These are phyloP conservation scores for Turnix velox DNA, from an alignment of 2,113 vertebrate genomes.

Conservation along the genomic window DNA sequence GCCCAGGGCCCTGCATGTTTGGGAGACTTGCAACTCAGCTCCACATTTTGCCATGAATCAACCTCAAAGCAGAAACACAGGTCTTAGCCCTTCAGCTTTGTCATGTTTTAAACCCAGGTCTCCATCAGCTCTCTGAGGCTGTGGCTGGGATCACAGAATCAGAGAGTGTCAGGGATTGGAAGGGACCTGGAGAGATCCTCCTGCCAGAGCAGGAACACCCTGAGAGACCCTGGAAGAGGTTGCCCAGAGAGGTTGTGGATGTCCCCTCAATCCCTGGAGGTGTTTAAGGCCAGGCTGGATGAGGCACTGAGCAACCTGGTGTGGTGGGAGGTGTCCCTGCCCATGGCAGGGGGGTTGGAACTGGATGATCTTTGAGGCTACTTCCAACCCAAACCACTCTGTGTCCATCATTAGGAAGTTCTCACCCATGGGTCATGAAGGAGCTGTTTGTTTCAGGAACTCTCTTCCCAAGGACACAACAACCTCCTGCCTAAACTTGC, in stretches of 20 bases:
- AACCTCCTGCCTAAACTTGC: neutral
- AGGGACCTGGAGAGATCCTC: too few relatives aligned
- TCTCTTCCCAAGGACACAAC: neutral
- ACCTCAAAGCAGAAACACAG: neutral
- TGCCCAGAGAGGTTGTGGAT: too few relatives aligned
- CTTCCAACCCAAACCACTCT: too few relatives aligned
- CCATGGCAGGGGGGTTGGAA: too few relatives aligned
- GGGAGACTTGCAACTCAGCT: neutral
- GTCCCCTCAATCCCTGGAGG: too few relatives aligned
- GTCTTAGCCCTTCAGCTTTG: neutral
- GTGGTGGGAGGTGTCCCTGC: too few relatives aligned
- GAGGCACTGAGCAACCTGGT: too few relatives aligned
- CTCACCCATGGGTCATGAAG: neutral
- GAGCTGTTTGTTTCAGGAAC: neutral
- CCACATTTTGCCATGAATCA: neutral
- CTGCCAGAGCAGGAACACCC: too few relatives aligned
- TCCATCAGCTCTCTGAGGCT: neutral
- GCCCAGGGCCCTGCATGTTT: neutral
- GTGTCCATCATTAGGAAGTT: neutral
- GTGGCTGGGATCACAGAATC: fast-evolving
- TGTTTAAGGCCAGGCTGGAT: too few relatives aligned
- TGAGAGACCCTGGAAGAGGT: too few relatives aligned
- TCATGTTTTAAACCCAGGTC: neutral
- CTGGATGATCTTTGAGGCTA: too few relatives aligned
- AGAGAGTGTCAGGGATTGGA: too few relatives aligned